Percentiles rank a stretch among this genome's conserved stretches.
phyloP scores from a whole-genome alignment of 2,113 vertebrate genomes.

The Hipposideros armiger region DNA sequence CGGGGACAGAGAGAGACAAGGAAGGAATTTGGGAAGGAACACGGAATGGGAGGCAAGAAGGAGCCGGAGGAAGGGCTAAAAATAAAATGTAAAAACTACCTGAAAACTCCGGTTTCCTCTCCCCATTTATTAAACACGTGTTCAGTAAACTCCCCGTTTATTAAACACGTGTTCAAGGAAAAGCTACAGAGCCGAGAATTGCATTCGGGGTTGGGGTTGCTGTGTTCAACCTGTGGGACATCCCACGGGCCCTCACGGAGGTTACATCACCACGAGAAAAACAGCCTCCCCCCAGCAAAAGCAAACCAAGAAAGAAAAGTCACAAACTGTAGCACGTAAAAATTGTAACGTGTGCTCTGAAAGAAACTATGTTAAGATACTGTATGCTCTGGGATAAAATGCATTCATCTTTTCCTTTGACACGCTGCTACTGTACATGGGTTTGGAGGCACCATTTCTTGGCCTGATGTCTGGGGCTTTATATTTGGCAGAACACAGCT shows the following conservation, averaged over 20 bases:
- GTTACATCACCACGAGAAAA: neutral
- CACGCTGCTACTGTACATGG: too few species aligned
- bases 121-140: too few species aligned
- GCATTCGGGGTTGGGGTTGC: neutral
- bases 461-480: neutral
- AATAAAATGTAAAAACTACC: neutral
- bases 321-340: too few species aligned
- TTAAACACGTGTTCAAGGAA: neutral
- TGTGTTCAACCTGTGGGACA: too few species aligned
- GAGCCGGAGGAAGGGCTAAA: neutral
- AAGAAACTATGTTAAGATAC: neutral
- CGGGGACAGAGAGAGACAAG: too few species aligned
- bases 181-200: neutral
- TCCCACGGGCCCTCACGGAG: accelerated
- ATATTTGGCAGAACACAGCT: too few species aligned
- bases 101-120: neutral
- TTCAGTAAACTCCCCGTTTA: too few species aligned
- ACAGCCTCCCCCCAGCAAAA: neutral
- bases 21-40: neutral
- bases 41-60: neutral
- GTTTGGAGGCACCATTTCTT: neutral
- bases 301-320: neutral
- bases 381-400: neutral
- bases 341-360: neutral
- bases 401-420: too few species aligned